Evolutionary conservation across 2,888 invertebrate genomes (phyloP).

Genomic region (Pelosia muscerda): DNA sequence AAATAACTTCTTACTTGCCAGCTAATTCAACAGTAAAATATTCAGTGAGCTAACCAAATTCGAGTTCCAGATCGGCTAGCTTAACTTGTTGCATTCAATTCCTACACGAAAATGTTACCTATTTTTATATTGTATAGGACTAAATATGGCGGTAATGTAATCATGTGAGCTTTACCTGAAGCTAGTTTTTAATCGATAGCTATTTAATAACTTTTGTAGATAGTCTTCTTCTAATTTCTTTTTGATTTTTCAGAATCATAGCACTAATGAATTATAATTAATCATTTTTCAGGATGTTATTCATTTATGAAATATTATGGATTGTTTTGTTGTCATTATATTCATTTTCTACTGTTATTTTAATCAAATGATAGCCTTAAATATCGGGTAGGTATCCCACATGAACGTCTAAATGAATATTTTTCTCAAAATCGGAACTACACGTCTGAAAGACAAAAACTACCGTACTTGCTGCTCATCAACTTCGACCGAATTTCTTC

Average conservation of each 20-base stretch:
- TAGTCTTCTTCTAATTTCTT: not conserved
- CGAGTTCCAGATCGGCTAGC: conserved; percentile 49
- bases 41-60: conserved; percentile 48
- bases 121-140: conserved; percentile 31
- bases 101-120: conserved; percentile 51
- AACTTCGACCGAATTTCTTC: not conserved
- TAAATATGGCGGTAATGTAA: conserved; percentile 18
- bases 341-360: not conserved
- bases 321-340: too few relatives aligned
- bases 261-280: too few relatives aligned
- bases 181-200: conserved; percentile 1
- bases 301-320: too few relatives aligned
- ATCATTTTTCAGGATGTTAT: too few relatives aligned
- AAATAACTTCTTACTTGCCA: not conserved
- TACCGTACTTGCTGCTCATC: not conserved
- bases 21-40: not conserved
- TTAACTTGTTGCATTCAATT: conserved; percentile 73
- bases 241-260: not conserved
- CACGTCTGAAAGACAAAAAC: not conserved
- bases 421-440: not conserved
- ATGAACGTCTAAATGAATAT: too few relatives aligned
- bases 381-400: not conserved
- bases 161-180: not conserved
- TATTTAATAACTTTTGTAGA: not conserved
- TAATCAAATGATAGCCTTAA: not conserved